A percentile compares a stretch with the other conserved stretches of the same genome.
Conservation (phyloP, 2,113 vertebrate species). For the Spea multiplicata region DNA sequence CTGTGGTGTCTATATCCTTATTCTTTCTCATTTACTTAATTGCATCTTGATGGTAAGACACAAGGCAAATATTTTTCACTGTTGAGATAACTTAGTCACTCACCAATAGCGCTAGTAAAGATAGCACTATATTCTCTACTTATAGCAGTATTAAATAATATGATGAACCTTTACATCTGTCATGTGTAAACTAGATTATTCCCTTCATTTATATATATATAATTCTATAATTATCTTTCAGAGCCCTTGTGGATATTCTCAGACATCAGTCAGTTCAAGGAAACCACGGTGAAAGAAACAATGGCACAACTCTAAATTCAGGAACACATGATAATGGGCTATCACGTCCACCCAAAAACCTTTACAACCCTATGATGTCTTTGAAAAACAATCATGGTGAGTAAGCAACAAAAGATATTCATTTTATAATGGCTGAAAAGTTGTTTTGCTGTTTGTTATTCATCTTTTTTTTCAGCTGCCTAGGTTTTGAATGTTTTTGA, state of each 20-base stretch:
- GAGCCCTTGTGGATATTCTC: conserved; percentile 87
- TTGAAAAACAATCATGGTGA: conserved; percentile 83
- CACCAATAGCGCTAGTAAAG: too few relatives aligned
- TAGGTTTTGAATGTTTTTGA: too few relatives aligned
- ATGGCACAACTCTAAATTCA: conserved; percentile 76
- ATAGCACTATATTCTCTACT: too few relatives aligned
- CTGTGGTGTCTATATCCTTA: too few relatives aligned
- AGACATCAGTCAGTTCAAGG: conserved; percentile 82
- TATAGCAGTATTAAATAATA: not conserved
- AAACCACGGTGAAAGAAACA: conserved; percentile 79
- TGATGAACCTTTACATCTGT: not conserved
- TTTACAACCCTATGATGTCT: conserved; percentile 75
- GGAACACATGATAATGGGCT: conserved; percentile 74
- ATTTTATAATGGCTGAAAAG: too few relatives aligned
- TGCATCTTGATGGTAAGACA: too few relatives aligned
- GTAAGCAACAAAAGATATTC: conserved; percentile 31
- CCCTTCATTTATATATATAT: not conserved
- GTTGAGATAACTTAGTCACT: too few relatives aligned
- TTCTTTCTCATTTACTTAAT: too few relatives aligned
- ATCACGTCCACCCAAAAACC: conserved; percentile 79
- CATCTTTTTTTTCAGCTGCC: too few relatives aligned
- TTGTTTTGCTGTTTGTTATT: too few relatives aligned
- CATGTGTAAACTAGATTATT: not conserved
- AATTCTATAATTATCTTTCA: conserved; percentile 48
- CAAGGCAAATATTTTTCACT: too few relatives aligned